phyloP scores from a whole-genome alignment of 2,113 vertebrate genomes.

The Cyrtonyx montezumae region DNA sequence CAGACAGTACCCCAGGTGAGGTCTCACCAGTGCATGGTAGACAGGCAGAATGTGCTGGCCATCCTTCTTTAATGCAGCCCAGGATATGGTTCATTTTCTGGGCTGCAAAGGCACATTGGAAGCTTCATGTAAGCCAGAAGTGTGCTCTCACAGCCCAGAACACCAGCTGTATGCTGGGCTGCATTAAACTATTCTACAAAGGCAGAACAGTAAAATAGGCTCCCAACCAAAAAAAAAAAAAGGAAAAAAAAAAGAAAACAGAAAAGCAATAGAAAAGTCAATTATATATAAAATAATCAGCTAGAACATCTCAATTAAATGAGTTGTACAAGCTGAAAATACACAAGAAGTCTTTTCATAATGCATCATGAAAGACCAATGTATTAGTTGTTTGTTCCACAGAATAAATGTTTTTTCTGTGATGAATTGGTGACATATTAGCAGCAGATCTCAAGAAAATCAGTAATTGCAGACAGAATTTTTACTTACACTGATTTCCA shows the following conservation, averaged over 20 bases:
- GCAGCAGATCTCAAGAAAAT: background rate
- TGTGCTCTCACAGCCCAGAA: too few species aligned
- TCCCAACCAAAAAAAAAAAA: background rate
- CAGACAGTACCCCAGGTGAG: too few species aligned
- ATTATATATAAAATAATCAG: background rate
- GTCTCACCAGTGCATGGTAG: too few species aligned
- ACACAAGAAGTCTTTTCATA: constrained; percentile 7
- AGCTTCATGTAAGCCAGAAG: too few species aligned
- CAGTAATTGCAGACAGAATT: background rate
- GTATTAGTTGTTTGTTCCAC: constrained; percentile 1
- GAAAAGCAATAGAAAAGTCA: background rate
- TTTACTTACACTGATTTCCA: background rate
- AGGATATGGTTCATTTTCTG: too few species aligned
- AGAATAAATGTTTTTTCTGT: background rate
- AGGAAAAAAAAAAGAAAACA: background rate
- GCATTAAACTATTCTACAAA: background rate
- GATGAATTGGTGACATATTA: constrained; percentile 12
- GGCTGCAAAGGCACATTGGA: too few species aligned
- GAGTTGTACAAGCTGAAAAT: background rate
- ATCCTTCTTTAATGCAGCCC: too few species aligned
- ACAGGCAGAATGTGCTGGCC: too few species aligned
- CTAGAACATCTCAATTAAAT: background rate
- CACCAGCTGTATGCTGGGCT: too few species aligned
- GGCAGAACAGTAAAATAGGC: background rate
- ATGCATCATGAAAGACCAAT: background rate